These are phyloP conservation scores for Macroglossus sobrinus DNA, from an alignment of 2,113 vertebrate genomes.

Conservation along the genomic window DNA sequence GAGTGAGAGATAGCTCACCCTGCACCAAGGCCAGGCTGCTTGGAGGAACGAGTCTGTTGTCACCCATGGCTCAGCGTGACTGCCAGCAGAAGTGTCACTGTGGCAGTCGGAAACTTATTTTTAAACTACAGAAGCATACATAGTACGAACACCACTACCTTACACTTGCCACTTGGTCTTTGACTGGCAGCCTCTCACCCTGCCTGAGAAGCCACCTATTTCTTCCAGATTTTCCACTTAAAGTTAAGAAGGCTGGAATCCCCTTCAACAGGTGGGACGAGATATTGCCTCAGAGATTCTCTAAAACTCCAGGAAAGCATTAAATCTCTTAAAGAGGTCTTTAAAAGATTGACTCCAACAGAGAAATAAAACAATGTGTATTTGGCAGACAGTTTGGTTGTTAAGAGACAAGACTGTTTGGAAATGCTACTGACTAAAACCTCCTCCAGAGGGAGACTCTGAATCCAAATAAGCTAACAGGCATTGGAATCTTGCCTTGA, in stretches of 20 bases:
- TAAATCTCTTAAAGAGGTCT: background rate
- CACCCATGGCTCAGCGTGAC: background rate
- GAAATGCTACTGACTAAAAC: background rate
- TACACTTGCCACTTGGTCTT: fast-evolving
- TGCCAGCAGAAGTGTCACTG: background rate
- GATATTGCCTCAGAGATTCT: background rate
- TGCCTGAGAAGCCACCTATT: background rate
- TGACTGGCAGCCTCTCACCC: background rate
- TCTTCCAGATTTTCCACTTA: background rate
- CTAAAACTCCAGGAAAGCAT: background rate
- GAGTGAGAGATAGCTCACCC: background rate
- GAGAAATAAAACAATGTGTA: background rate
- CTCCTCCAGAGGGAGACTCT: background rate
- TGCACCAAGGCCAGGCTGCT: background rate
- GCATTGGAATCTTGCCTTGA: background rate
- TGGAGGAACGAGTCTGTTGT: background rate
- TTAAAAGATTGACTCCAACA: background rate
- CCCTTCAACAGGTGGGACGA: background rate
- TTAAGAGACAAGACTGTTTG: background rate
- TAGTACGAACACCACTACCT: background rate
- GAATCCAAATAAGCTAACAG: background rate
- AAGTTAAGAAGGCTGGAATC: background rate
- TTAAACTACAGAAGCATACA: background rate
- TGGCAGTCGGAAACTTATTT: background rate
- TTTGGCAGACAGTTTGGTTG: background rate